Conservation (phyloP, 2,888 invertebrate genomes). For the Belgica antarctica region DNA sequence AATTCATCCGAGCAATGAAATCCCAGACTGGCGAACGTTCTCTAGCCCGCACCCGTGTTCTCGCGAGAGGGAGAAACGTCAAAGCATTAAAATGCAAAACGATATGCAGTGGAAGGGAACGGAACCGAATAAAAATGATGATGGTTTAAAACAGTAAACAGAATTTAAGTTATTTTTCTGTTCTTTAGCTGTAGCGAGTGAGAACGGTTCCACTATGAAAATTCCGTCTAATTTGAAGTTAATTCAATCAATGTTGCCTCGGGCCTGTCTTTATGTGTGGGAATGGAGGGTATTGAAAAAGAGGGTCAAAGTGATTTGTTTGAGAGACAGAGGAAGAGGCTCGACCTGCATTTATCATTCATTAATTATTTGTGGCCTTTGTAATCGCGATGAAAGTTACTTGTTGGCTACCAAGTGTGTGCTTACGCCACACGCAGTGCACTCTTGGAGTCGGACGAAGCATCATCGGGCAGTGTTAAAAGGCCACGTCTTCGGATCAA, state of each 20-base stretch:
- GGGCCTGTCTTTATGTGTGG: background rate
- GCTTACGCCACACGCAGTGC: constrained; percentile 1
- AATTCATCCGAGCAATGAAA: constrained; percentile 33
- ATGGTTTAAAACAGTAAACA: constrained; percentile 26
- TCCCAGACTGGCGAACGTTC: background rate
- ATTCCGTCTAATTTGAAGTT: background rate
- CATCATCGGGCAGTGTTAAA: too few relatives aligned
- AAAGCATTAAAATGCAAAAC: constrained; percentile 37
- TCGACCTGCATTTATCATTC: background rate
- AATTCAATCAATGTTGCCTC: background rate
- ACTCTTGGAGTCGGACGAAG: background rate
- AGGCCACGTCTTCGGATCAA: too few relatives aligned
- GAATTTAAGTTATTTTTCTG: background rate
- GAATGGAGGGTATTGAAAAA: background rate
- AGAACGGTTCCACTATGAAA: constrained; percentile 1
- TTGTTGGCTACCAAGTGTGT: too few relatives aligned
- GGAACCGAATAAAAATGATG: constrained; percentile 31
- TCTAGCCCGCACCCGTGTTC: constrained; percentile 39
- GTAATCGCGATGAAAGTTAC: background rate
- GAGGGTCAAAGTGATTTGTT: constrained; percentile 2
- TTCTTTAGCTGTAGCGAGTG: background rate
- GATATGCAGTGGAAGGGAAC: constrained; percentile 29
- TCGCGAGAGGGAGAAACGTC: background rate
- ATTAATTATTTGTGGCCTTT: too few relatives aligned
- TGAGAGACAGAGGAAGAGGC: background rate